Evolutionary conservation across 1,140 invertebrate species (phyloP).

Genomic region (Drosophila melanogaster): Release_6_plus_ISO1_MT NT_033779.5:9231501-9232000

Average conservation of each 20-base stretch:
- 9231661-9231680: slow-evolving; percentile 9
- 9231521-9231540: background rate
- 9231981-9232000: slow-evolving; percentile 76
- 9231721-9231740: background rate
- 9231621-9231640: slow-evolving; percentile 16
- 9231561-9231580: background rate
- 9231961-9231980: slow-evolving; percentile 70
- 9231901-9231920: background rate
- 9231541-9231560: slow-evolving; percentile 1
- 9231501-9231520: no score
- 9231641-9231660: slow-evolving; percentile 7
- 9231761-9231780: slow-evolving; percentile 16
- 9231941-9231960: slow-evolving; percentile 31
- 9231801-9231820: slow-evolving; percentile 20
- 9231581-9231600: background rate
- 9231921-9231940: background rate
- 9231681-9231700: slow-evolving; percentile 6
- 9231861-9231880: slow-evolving; percentile 30
- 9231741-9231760: slow-evolving; percentile 10
- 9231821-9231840: slow-evolving; percentile 3
- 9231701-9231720: background rate
- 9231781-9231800: slow-evolving; percentile 6
- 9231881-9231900: background rate
- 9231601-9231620: background rate
- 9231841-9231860: slow-evolving; percentile 47